Conservation (phyloP, 2,797 vertebrate species). For the Megalops cyprinoides region DNA sequence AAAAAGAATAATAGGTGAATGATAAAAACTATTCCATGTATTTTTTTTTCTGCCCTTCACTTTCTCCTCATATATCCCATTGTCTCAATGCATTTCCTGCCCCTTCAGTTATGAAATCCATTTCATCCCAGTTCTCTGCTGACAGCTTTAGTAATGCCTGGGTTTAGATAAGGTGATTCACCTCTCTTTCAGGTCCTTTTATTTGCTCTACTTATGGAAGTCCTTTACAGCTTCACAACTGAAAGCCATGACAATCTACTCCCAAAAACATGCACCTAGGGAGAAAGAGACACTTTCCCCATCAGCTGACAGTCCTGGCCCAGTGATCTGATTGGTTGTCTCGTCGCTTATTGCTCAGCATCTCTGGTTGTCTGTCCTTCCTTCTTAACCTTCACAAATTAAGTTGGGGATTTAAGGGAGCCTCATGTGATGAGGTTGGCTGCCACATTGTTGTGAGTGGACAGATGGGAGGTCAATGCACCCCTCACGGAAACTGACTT, state of each 20-base stretch:
- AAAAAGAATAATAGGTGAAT: no score
- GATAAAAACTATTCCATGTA: no score
- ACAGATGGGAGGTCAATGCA: background rate
- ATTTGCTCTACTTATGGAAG: slow-evolving; percentile 65
- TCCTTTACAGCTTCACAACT: slow-evolving; percentile 57
- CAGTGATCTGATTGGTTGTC: background rate
- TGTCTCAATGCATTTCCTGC: slow-evolving; percentile 45
- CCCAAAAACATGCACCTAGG: slow-evolving; percentile 45
- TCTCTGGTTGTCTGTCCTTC: background rate
- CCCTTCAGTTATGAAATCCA: slow-evolving; percentile 52
- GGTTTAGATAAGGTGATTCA: slow-evolving; percentile 68
- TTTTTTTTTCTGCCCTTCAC: no score
- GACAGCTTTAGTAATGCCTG: slow-evolving; percentile 55
- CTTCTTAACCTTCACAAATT: background rate
- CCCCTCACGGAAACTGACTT: no score
- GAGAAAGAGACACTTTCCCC: background rate
- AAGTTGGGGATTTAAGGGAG: background rate
- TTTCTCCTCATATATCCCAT: no score
- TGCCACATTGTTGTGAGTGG: background rate
- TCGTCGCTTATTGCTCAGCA: background rate
- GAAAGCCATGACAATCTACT: slow-evolving; percentile 54
- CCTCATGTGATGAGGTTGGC: background rate
- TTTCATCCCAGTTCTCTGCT: slow-evolving; percentile 44
- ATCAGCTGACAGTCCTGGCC: background rate
- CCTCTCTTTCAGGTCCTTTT: slow-evolving; percentile 63